phyloP scores from a whole-genome alignment of 1,140 invertebrate genomes.

The Drosophila sturtevanti region DNA sequence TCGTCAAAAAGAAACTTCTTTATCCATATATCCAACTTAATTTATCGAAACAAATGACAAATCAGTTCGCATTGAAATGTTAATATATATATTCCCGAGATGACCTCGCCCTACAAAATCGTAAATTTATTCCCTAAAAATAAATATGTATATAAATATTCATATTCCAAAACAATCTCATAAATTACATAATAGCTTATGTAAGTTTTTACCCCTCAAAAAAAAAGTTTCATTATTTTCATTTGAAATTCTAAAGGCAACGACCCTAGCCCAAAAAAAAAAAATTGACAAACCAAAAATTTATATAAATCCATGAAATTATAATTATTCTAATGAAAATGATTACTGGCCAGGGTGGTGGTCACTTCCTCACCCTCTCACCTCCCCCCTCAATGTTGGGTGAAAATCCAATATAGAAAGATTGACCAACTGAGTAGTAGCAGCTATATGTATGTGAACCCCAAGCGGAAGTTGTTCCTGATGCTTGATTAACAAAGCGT shows the following conservation, averaged over 20 bases:
- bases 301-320: conserved; percentile 39
- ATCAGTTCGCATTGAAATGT: too few species aligned
- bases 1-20: too few species aligned
- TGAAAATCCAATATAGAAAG: background rate
- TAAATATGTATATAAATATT: background rate
- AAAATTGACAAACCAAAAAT: conserved; percentile 33
- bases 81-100: too few species aligned
- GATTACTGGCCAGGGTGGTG: conserved; percentile 41
- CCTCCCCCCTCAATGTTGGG: too few species aligned
- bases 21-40: too few species aligned
- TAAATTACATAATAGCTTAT: conserved; percentile 7
- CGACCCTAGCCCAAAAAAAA: conserved; percentile 52
- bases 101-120: conserved; percentile 5
- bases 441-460: conserved; percentile 31
- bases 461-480: conserved; percentile 81
- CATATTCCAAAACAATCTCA: background rate
- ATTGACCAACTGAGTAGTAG: conserved; percentile 1
- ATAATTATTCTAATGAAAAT: conserved; percentile 79
- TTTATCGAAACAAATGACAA: too few species aligned
- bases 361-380: background rate
- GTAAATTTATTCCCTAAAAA: conserved; percentile 41
- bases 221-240: conserved; percentile 17
- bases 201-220: background rate
- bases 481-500: conserved; percentile 83
- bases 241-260: conserved; percentile 47